Evolutionary conservation across 1,140 invertebrate species (phyloP), one percentile per base, ranked within the genome.

Genomic region (Probaryconus sp.): DNA sequence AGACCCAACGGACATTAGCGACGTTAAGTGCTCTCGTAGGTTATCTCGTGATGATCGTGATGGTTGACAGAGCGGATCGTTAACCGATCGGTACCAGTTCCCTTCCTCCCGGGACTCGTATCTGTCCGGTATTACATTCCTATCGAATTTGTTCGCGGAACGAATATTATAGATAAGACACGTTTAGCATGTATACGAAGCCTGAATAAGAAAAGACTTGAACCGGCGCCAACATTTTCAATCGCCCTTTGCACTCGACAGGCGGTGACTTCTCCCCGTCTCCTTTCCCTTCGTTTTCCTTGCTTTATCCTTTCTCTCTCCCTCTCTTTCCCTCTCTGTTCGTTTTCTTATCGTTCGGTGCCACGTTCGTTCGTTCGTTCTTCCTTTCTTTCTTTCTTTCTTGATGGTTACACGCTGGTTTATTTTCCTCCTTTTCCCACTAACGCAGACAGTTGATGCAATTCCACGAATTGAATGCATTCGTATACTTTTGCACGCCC

Each of bases 221-320:
- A 82, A 83, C 53, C 76, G 61, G 30, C 64, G 83, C 83, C 84
- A 84, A 79, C 78, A 47, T 81, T 86, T 84, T 85, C 83, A 81
- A 84, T 83, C 79, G 81, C 58, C 76, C 71, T 80, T 82, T 81
- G 68, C 80, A 70, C 77, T 71, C 76, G 76, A 77, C 79, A 65
- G 73, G 55, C 35, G 47, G 51, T 38, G 33, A 31, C 42, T 71
- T 58, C 35, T 26, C 4, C 17, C 6, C 11, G 5, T 30, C 18
- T 38, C 35, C 31, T 17, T 35, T 14, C 16, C 21, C 21, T 6
- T 18, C 35, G 0, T n/a, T 38, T 26, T 37, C 60, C 42, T 50
- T 68, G n/a, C n/a, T 40, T 26, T 7, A 14, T 5, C 11, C 10
- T 30, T n/a, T 38, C 35, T 40, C 24, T 35, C 9, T 24, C 21